Base-by-base conservation (phyloP, 2,888 invertebrate species). In the Atrina japonica region DNA sequence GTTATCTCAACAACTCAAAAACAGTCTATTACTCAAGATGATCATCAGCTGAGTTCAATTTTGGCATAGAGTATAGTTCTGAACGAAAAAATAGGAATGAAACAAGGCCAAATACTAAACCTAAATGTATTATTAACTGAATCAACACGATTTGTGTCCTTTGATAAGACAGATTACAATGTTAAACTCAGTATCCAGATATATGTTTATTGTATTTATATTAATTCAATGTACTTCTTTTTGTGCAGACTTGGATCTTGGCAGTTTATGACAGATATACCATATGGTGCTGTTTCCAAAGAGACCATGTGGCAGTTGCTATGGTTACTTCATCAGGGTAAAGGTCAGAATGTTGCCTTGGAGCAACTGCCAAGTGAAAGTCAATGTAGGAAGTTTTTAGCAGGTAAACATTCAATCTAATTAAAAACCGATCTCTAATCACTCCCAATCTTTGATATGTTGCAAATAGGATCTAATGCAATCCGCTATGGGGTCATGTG, bases 231-330 rank as follows among this genome's bases (percentile, higher is more conserved):
- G n/a, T 7, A 53, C 9, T 9, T 14, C 16, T 35, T 18, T n/a
- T 61, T 35, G 73, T 75, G 18, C 73, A 90, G 90, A 60, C 91
- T 95, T 73, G 95, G 95, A 9, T 94, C 95, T 1, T 95, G 95
- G 94, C 95, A 96, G 88, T 96, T 95, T 91, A 93, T 96, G 80
- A 94, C 95, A 16, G 94, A 94, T 23, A 92, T 95, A 79, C 95
- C 96, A 3, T 91, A 86, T 77, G 75, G 78, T 1, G 83, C 85
- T 69, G 83, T 91, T 11, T 90, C 91, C 27, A 78, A 81, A 50
- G 84, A 83, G 53, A 90, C 88, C 75, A 83, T 91, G 81, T 91
- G 91, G 91, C 86, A 87, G 70, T 83, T 91, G 63, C 78, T 91
- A 30, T 90, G 90, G 87, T 80, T 89, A 47, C 83, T 90, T 55